Evolutionary conservation across 37 sponge, comb jelly and placozoan genomes (phyloP), one percentile per base, ranked within the genome.

Genomic region (Halichondria panicea): DNA sequence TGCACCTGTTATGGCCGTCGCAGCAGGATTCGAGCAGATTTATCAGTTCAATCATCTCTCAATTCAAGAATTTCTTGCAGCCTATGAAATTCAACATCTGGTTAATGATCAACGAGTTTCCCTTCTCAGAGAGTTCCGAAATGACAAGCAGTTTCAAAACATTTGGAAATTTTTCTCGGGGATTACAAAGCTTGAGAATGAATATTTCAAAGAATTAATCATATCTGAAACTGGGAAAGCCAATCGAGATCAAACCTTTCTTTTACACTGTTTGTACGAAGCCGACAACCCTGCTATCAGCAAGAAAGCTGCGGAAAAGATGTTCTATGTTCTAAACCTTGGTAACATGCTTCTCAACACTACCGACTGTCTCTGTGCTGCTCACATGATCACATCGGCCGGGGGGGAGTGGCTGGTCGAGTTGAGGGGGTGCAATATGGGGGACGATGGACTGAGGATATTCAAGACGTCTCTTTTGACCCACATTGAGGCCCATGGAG

Each of bases 361-460:
- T 15, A 77, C 78, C 1, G 78, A 77, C 78, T 77, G 78, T 48
- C 78, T 77, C 22, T 77, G 78, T 65, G 57, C 68, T 50, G 78
- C 68, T 24, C 66, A 66, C 43, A 30, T 30, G 3, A 34, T 77
- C 22, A 28, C 56, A 4, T 40, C 5, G 11, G 39, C 78, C 4
- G 78, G 68, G 15, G 78, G 78, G 11, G 56, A 65, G 3, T 77
- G 78, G 78, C 48, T n/a, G 55, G 32, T 77, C 0, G 43, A 66
- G 27, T 56, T 77, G 6, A 54, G 78, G 53, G 78, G 67, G 0
- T 65, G 68, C 68, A 65, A 77, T 32, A 77, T 77, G 5, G 78
- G 78, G 15, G 67, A 18, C 21, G 68, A 65, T 5, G 78, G 78
- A n/a, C 27, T 77, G 67, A 42, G 66, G 28, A 30, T 66, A 11